Conservation (phyloP, 2,113 vertebrate species). For the Plectropomus leopardus region DNA sequence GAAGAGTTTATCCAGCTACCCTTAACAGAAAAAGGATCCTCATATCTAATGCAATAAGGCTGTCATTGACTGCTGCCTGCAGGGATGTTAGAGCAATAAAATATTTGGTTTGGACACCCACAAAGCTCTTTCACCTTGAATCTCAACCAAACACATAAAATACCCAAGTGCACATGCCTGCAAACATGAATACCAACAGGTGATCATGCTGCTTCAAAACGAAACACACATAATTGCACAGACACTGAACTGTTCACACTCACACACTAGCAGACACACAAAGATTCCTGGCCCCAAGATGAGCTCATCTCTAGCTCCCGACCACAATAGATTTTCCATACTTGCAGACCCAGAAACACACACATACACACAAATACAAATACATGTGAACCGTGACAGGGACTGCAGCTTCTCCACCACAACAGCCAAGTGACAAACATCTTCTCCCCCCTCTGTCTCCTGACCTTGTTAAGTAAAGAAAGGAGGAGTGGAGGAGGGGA, state of each 20-base stretch:
- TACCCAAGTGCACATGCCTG: not conserved
- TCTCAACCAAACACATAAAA: conserved; percentile 4
- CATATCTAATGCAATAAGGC: conserved; percentile 24
- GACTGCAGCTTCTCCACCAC: conserved; percentile 27
- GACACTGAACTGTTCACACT: not conserved
- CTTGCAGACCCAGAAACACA: conserved; percentile 25
- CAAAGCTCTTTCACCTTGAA: conserved; percentile 9
- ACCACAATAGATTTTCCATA: conserved; percentile 51
- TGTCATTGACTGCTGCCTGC: not conserved
- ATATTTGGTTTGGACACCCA: not conserved
- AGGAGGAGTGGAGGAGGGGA: conserved; percentile 33
- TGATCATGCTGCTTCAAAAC: not conserved
- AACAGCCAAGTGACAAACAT: conserved; percentile 62
- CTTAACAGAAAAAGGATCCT: conserved; percentile 40
- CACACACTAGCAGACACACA: conserved; percentile 7
- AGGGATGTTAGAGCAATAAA: conserved; percentile 10
- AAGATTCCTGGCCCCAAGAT: conserved; percentile 29
- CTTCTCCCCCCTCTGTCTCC: conserved; percentile 57
- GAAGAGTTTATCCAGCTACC: conserved; percentile 50
- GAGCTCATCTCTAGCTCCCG: conserved; percentile 30
- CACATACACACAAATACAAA: conserved; percentile 11
- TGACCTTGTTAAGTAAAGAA: conserved; percentile 79
- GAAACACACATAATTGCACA: not conserved
- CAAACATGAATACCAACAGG: not conserved
- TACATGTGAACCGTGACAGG: conserved; percentile 25